Conservation (phyloP, 2,888 invertebrate species). For the Drosophila percnosoma region DNA sequence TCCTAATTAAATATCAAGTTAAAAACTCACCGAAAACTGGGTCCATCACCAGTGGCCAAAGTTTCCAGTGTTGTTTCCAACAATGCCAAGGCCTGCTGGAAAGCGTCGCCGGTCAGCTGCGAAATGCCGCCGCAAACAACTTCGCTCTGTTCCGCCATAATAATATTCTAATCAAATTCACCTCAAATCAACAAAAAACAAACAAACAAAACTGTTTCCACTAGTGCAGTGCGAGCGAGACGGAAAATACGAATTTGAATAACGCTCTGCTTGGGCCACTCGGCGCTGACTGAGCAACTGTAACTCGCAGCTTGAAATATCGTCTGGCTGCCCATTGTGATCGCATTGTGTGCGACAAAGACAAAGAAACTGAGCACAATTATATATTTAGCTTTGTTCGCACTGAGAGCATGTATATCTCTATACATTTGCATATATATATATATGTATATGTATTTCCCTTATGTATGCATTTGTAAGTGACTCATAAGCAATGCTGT, state of each 20-base stretch:
- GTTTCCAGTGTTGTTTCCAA: conserved; percentile 33
- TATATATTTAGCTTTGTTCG: background rate
- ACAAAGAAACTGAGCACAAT: conserved; percentile 7
- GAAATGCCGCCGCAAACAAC: conserved; percentile 39
- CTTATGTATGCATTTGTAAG: background rate
- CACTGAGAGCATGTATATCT: background rate
- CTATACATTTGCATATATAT: background rate
- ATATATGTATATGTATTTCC: background rate
- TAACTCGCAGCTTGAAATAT: conserved; percentile 12
- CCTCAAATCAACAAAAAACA: background rate
- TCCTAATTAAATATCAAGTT: too few species aligned
- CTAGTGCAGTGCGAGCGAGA: background rate
- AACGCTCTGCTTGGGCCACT: conserved; percentile 45
- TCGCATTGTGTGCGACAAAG: conserved; percentile 38
- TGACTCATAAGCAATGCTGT: conserved; percentile 27
- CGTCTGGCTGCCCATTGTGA: conserved; percentile 13
- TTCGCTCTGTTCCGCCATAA: conserved; percentile 32
- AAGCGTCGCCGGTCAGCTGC: conserved; percentile 23
- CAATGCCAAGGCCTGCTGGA: conserved; percentile 33
- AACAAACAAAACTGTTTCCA: conserved; percentile 13
- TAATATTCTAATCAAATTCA: background rate
- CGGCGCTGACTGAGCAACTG: conserved; percentile 41
- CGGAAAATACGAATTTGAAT: conserved; percentile 10
- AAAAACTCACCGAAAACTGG: conserved; percentile 19
- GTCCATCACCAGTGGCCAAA: conserved; percentile 34